Evolutionary conservation across 2,888 invertebrate species (phyloP).

Genomic region (Caenorhabditis wallacei): DNA sequence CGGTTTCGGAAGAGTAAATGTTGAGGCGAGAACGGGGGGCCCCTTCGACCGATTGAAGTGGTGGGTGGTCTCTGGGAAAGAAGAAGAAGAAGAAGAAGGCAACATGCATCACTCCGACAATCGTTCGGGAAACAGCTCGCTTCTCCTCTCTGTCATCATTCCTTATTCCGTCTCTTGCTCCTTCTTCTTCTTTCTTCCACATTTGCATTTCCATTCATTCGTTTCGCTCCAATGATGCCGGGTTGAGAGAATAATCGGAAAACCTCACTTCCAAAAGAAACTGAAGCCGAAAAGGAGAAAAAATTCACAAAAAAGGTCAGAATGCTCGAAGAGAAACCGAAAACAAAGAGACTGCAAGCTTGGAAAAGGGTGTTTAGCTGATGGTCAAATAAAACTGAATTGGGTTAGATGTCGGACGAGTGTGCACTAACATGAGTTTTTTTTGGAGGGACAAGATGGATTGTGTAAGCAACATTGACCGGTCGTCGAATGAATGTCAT

Average conservation of each 20-base stretch:
- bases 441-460: neutral
- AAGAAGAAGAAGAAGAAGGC: conserved; percentile 9
- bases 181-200: conserved; percentile 33
- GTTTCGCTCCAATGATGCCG: conserved; percentile 40
- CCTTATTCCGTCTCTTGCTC: conserved; percentile 46
- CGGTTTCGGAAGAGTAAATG: conserved; percentile 15
- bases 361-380: conserved; percentile 49
- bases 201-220: conserved; percentile 55
- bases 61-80: conserved; percentile 24
- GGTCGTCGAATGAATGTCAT: neutral
- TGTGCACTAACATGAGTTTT: conserved; percentile 28
- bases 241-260: neutral
- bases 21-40: conserved; percentile 33
- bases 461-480: conserved; percentile 25
- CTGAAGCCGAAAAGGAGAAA: conserved; percentile 1
- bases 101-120: conserved; percentile 38
- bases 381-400: conserved; percentile 61
- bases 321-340: neutral
- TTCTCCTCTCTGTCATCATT: conserved; percentile 42
- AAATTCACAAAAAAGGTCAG: conserved; percentile 19
- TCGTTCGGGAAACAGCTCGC: conserved; percentile 25
- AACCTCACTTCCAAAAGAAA: conserved; percentile 6
- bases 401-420: conserved; percentile 40
- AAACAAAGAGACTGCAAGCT: conserved; percentile 17
- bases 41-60: too few relatives aligned